Base-by-base conservation (phyloP, 30 jellyfish, hydroid and myxozoan species). In the Cassiopea xamachana region DNA sequence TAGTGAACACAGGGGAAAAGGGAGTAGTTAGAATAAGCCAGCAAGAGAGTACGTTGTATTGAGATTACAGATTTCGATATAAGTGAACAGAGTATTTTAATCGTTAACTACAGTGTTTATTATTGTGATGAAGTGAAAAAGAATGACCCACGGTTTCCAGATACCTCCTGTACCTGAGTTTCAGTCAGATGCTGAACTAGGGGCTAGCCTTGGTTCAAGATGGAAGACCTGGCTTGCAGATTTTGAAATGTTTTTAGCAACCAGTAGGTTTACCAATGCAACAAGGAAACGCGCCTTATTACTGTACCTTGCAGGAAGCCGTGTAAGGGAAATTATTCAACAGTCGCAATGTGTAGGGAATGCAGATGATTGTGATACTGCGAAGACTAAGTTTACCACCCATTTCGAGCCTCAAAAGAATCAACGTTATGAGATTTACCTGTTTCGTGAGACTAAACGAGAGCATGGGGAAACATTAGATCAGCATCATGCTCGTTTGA, bases 221-320 rank as follows among this genome's bases (percentile, higher is more conserved):
- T 77, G 87, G 87, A 45, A 77, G 50, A 17, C 19, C 27, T 77
- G 87, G 87, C 77, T 77, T 8, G 17, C 49, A 8, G 87, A 77
- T 77, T 77, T 77, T 47, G 43, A 46, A 9, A 77, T 48, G 44
- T 77, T 77, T 47, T 19, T 77, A 14, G 47, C 73, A 5, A 47
- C 87, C n/a, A 80, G 79, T 61, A 80, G 79, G 19, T 50, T 60
- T 7, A 59, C 79, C 17, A 76, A 17, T 46, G 48, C 71, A 55
- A 60, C 64, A 15, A 19, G 89, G 13, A 18, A 80, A 46, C 78
- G 79, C 3, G 89, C 89, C 12, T 9, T 80, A 15, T 46, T 80
- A 80, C 89, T 80, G 3, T 80, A 51, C 61, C 79, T 43, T 17
- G 89, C 79, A 7, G 89, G 89, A 45, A 77, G 79, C 9, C 78